These are phyloP conservation scores for Sebastes oblongus DNA, from an alignment of 2,797 vertebrate genomes.

Conservation along the genomic window DNA sequence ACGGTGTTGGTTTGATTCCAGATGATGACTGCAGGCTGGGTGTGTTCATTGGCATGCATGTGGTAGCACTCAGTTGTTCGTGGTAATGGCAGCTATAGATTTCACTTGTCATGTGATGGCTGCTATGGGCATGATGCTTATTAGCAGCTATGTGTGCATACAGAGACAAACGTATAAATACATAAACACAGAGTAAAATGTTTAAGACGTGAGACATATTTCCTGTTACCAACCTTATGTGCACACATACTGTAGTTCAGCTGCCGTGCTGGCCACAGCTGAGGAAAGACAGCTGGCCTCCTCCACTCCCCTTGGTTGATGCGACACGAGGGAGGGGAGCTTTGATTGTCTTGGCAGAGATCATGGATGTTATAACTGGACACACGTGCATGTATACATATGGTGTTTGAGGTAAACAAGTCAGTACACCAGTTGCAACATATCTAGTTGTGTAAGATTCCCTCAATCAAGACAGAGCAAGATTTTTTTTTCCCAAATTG, in stretches of 20 bases:
- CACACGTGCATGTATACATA: neutral
- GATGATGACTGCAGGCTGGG: neutral
- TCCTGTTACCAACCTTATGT: neutral
- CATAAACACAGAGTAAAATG: neutral
- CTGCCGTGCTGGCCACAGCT: constrained; percentile 41
- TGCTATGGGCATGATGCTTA: neutral
- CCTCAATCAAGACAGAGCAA: neutral
- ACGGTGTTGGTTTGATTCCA: neutral
- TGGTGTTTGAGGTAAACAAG: neutral
- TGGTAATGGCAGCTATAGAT: neutral
- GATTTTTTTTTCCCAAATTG: constrained; percentile 40
- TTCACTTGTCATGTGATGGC: neutral
- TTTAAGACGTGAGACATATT: neutral
- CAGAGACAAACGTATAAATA: neutral
- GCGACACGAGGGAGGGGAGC: constrained; percentile 35
- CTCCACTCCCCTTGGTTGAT: constrained; percentile 30
- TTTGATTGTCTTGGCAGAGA: constrained; percentile 47
- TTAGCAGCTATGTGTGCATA: neutral
- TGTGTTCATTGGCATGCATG: neutral
- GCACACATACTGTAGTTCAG: neutral
- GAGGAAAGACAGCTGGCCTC: constrained; percentile 51
- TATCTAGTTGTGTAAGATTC: neutral
- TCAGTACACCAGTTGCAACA: neutral
- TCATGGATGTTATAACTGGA: neutral
- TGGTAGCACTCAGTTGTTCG: neutral